These are phyloP conservation scores for Tor tambroides DNA, from an alignment of 2,113 vertebrate species.

Conservation along the genomic window DNA sequence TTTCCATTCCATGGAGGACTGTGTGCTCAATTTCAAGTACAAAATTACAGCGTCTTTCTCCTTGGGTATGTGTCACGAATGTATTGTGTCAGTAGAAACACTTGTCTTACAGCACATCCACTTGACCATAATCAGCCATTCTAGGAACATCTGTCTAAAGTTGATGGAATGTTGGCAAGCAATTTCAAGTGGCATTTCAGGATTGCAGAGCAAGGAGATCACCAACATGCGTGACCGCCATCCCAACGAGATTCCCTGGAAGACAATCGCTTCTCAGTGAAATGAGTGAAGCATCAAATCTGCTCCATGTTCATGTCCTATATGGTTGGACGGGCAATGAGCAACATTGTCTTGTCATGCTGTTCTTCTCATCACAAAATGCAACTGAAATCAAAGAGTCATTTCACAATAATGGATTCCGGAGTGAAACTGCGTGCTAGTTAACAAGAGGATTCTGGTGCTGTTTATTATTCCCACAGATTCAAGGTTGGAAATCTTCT, in stretches of 20 bases:
- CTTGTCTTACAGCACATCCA: constrained; percentile 8
- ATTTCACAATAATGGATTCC: neutral
- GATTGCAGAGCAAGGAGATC: constrained; percentile 25
- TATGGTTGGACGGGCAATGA: neutral
- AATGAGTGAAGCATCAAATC: constrained; percentile 4
- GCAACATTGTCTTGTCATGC: neutral
- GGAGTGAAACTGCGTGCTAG: neutral
- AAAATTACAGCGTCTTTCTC: neutral
- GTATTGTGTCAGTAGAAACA: neutral
- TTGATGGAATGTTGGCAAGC: constrained; percentile 46
- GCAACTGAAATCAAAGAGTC: neutral
- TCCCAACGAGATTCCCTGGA: constrained; percentile 30
- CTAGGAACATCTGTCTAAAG: constrained; percentile 47
- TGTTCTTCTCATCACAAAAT: neutral
- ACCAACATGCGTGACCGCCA: constrained; percentile 10
- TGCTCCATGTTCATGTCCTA: neutral
- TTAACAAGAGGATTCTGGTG: too few relatives aligned
- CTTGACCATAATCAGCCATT: constrained; percentile 45
- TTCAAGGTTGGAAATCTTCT: neutral
- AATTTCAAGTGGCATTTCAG: constrained; percentile 38
- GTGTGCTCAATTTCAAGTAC: constrained; percentile 18
- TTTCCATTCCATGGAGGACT: constrained; percentile 12
- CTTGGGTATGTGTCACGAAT: constrained; percentile 23
- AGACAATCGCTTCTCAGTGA: constrained; percentile 42
- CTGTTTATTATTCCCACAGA: neutral